Evolutionary conservation across 2,888 invertebrate genomes (phyloP), one percentile per base, ranked within the genome.

Genomic region (Synanthedon tipuliformis): DNA sequence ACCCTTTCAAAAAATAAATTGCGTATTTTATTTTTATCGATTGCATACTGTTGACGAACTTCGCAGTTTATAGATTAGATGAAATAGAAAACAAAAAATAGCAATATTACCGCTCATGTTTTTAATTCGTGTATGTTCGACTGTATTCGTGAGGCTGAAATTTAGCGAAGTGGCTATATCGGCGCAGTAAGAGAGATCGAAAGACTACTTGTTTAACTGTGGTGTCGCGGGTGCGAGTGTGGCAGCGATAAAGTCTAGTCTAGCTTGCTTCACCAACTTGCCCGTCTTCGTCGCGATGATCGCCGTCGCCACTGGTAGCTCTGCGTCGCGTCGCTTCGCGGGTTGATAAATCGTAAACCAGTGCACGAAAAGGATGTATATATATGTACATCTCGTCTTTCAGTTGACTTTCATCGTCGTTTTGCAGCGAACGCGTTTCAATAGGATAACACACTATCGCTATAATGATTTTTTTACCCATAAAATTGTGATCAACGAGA

Each of bases 321-420:
- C 61, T 62, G 61, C 55, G 62, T 61, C 64, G 65, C 56, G 59
- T 40, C 56, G 50, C 16, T 13, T 18, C 12, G 60, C 60, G 64
- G 81, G 81, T 81, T 82, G 81, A 83, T 83, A 78, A 83, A 78
- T 82, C 81, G 78, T 79, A 76, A 76, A 79, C 80, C 77, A 73
- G 73, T 68, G 81, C 79, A 80, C 73, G 84, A 86, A 80, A 85
- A 82, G 86, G 86, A 85, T 81, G 78, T 81, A 80, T 81, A 80
- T 84, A 86, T 86, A 84, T 84, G 77, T 84, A 80, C 79, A 81
- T 85, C 86, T 86, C 86, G 85, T 83, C 85, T 86, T 85, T 85
- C 86, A 87, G 86, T 87, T 86, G 86, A 86, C 86, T 87, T 87
- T 86, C 85, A 85, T 83, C 86, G 81, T 80, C 81, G 85, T 83